A percentile compares a stretch with the other conserved stretches of the same genome.
These are phyloP conservation scores for Subanguina moxae DNA, from an alignment of 1,140 invertebrate species.

Conservation along the genomic window DNA sequence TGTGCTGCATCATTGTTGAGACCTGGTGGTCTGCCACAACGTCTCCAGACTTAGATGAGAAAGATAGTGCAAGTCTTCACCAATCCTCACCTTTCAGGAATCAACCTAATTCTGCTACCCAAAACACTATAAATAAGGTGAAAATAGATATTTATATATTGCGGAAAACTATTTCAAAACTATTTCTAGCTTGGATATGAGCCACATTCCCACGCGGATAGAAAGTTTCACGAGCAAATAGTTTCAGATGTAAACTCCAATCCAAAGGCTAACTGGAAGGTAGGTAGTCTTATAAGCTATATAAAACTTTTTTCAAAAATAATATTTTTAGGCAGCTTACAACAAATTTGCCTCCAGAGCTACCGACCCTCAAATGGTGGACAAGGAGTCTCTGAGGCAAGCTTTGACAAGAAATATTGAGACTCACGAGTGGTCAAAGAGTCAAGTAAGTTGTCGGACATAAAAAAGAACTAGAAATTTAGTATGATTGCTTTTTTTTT, in stretches of 20 bases:
- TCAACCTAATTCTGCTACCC: neutral
- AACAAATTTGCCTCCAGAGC: slow-evolving; percentile 40
- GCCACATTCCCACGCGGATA: slow-evolving; percentile 24
- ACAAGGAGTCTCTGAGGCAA: slow-evolving; percentile 26
- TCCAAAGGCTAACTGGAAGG: slow-evolving; percentile 32
- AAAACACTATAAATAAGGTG: neutral
- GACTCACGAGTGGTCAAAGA: slow-evolving; percentile 13
- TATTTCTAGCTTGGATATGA: slow-evolving; percentile 12
- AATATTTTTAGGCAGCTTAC: slow-evolving; percentile 28
- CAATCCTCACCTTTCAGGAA: neutral
- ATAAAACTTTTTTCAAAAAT: neutral
- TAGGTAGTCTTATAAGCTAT: neutral
- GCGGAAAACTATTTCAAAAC: slow-evolving; percentile 3
- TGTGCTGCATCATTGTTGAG: slow-evolving; percentile 30
- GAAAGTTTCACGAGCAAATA: slow-evolving; percentile 22
- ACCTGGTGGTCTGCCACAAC: slow-evolving; percentile 34
- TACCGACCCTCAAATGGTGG: slow-evolving; percentile 14
- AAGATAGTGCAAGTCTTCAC: neutral
- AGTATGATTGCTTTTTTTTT: too few relatives aligned
- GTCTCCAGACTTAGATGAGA: neutral
- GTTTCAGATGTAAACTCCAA: slow-evolving; percentile 34
- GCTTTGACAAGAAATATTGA: slow-evolving; percentile 27
- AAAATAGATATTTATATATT: neutral
- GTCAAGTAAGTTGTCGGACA: neutral
- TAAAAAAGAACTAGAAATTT: slow-evolving; percentile 20